Evolutionary conservation across 2,797 vertebrate genomes (phyloP).

Genomic region (Decapterus maruadsi): DNA sequence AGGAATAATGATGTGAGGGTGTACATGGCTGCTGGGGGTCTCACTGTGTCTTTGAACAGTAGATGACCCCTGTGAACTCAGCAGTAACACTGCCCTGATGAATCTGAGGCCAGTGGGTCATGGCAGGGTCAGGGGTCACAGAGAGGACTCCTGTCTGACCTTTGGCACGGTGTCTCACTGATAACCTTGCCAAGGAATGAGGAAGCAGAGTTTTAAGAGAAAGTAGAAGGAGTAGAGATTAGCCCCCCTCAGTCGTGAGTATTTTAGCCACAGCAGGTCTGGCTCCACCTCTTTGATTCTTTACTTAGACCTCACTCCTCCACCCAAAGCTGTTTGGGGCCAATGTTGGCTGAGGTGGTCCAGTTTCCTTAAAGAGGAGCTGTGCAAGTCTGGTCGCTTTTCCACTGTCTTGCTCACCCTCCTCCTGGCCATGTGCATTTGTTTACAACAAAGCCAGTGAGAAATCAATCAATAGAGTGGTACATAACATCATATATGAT

Average conservation of each 20-base stretch:
- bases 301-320: not conserved
- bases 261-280: not conserved
- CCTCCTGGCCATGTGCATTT: too few species aligned
- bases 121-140: conserved; percentile 72
- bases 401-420: too few species aligned
- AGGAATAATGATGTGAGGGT: conserved; percentile 54
- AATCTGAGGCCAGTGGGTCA: conserved; percentile 73
- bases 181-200: conserved; percentile 74
- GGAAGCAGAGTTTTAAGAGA: conserved; percentile 46
- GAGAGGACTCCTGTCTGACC: conserved; percentile 77
- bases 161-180: conserved; percentile 60
- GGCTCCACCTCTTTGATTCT: not conserved
- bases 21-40: conserved; percentile 35
- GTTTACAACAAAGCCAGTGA: too few species aligned
- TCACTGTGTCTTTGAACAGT: conserved; percentile 73
- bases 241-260: not conserved
- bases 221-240: conserved; percentile 45
- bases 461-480: too few species aligned
- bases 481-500: too few species aligned
- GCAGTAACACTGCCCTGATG: conserved; percentile 70
- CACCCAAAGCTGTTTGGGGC: not conserved
- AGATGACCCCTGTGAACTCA: conserved; percentile 70
- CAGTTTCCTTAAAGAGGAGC: not conserved
- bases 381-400: too few species aligned
- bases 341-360: not conserved